phyloP scores from a whole-genome alignment of 2,113 vertebrate species.

The Ictalurus punctatus region DNA sequence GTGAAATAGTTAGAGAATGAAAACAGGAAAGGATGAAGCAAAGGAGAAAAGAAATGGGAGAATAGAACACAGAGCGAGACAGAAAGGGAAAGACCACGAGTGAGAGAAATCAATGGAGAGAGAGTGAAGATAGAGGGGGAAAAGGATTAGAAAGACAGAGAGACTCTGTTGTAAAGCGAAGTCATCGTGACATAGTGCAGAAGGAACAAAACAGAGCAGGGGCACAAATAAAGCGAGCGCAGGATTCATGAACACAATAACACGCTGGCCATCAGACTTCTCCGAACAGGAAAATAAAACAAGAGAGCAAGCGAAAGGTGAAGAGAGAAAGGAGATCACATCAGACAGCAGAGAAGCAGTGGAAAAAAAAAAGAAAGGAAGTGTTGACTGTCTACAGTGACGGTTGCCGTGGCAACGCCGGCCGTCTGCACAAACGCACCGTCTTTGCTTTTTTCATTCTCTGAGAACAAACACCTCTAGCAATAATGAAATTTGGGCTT shows the following conservation, averaged over 20 bases:
- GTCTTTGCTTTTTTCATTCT: constrained; percentile 27
- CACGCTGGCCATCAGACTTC: neutral
- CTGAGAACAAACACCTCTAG: constrained; percentile 33
- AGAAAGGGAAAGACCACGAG: neutral
- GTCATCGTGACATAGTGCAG: neutral
- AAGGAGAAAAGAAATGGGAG: neutral
- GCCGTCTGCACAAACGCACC: constrained; percentile 24
- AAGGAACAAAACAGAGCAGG: neutral
- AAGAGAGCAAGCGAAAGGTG: neutral
- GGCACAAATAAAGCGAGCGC: neutral
- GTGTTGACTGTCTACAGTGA: constrained; percentile 36
- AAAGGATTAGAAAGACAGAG: neutral
- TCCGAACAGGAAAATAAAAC: neutral
- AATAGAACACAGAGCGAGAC: neutral
- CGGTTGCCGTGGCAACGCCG: constrained; percentile 44
- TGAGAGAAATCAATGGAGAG: neutral
- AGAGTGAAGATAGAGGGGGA: neutral
- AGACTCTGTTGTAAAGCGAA: neutral
- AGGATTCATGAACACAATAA: neutral
- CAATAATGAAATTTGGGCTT: constrained; percentile 36
- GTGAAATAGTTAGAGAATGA: neutral
- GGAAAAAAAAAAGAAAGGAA: constrained; percentile 18
- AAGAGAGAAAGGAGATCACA: constrained; percentile 31
- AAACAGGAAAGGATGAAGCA: neutral
- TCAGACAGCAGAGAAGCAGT: constrained; percentile 6